Evolutionary conservation across 2,113 vertebrate species (phyloP).

Genomic region (Amia ocellicauda): DNA sequence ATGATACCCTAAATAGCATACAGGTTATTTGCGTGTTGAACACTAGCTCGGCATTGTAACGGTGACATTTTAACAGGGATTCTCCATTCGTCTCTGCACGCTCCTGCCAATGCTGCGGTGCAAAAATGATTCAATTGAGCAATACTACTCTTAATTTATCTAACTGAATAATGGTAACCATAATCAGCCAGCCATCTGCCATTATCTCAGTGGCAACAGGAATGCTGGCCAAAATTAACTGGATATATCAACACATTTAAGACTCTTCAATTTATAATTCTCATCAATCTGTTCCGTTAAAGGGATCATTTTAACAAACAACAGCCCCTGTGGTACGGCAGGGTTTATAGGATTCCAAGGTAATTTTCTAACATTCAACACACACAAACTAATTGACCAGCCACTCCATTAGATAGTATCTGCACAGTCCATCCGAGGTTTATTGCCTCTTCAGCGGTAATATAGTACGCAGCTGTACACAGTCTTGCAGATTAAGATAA

Average conservation of each 20-base stretch:
- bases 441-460: background rate
- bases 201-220: background rate
- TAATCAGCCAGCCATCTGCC: background rate
- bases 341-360: no score
- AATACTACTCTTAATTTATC: background rate
- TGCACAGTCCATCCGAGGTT: background rate
- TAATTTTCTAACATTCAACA: background rate
- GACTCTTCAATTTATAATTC: no score
- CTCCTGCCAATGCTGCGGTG: background rate
- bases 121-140: background rate
- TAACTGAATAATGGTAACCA: no score
- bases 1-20: no score
- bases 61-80: no score
- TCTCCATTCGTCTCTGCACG: no score
- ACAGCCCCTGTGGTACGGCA: background rate
- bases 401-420: conserved; percentile 1
- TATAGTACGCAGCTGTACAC: background rate
- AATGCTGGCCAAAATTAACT: background rate
- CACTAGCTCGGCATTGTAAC: no score
- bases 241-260: background rate
- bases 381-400: background rate
- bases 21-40: no score
- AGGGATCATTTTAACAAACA: conserved; percentile 3
- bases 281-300: background rate
- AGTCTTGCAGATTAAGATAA: no score